Evolutionary conservation across 1,140 invertebrate genomes (phyloP).

Genomic region (Berghia stephanieae): DNA sequence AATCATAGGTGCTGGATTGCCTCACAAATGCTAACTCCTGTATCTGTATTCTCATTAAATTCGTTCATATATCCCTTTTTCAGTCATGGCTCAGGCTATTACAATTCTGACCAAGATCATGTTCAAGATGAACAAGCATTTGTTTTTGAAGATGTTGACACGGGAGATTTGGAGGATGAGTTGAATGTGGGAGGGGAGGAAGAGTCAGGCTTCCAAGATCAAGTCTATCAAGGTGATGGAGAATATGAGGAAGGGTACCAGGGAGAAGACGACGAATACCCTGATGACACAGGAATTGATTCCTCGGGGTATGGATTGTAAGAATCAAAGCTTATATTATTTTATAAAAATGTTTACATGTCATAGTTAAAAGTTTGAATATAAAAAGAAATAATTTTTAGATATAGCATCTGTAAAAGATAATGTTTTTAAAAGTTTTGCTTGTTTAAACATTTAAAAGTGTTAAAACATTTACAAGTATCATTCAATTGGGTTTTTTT

Average conservation of each 20-base stretch:
- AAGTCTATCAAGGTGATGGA: not conserved
- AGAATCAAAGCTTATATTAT: not conserved
- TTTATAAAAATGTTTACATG: not conserved
- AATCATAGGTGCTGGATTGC: too few species aligned
- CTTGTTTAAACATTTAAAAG: too few species aligned
- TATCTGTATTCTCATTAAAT: not conserved
- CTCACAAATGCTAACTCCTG: not conserved
- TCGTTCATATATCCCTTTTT: not conserved
- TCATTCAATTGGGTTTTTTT: too few species aligned
- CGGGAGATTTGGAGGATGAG: conserved; percentile 28
- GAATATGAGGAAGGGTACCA: not conserved
- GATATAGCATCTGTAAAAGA: not conserved
- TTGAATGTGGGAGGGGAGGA: conserved; percentile 21
- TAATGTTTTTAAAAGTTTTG: not conserved
- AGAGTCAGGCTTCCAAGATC: conserved; percentile 1
- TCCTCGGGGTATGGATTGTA: not conserved
- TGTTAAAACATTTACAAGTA: too few species aligned
- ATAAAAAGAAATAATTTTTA: not conserved
- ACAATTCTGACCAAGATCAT: not conserved
- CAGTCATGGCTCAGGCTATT: not conserved
- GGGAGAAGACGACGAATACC: not conserved
- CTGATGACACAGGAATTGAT: too few species aligned
- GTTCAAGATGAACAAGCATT: conserved; percentile 21
- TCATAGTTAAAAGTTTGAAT: not conserved
- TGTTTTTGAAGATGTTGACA: conserved; percentile 29